Base-by-base conservation (phyloP, 2,888 invertebrate genomes). In the Exephanes ischioxanthus region DNA sequence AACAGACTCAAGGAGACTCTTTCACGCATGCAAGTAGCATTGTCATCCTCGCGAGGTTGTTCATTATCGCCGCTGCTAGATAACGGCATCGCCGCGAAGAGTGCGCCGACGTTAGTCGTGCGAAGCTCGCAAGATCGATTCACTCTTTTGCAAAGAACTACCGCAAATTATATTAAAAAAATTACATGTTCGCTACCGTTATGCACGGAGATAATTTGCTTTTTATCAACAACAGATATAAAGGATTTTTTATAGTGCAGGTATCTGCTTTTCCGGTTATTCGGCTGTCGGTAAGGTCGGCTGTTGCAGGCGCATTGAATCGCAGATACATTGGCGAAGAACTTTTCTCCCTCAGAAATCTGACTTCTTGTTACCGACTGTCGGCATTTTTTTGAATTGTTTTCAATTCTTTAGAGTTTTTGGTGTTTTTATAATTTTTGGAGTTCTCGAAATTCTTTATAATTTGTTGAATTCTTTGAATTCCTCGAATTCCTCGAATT, bases 1-100 rank as follows among this genome's bases (percentile, higher is more conserved):
- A 71, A 82, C 37, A 67, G 19, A 16, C 41, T 2, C 61, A 63
- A 82, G 76, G 70, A 55, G 22, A 55, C 19, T 9, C 33, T 70
- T 53, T 26, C 45, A 16, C n/a, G 22, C 30, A n/a, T 51, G 61
- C 51, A 16, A 41, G 19, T 48, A 70, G 30, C 82, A 70, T 82
- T 55, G 76, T 73, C 58, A 41, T 41, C 41, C 41, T 41, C 41
- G 7, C 26, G 37, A 41, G 19, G 19, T 55, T 22, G 22, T 41
- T 41, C 55, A 7, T 55, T 22, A 19, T 22, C 19, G 55, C 53
- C 19, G n/a, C 53, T 14, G 19, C 16, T n/a, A 19, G 53, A 7
- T 9, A 6, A 22, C 19, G 19, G 9, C n/a, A 3, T 51, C 51
- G 14, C n/a, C n/a, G 4, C 51, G 14, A 3, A 51, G 11, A 41